phyloP scores from a whole-genome alignment of 2,888 invertebrate species.

The Eumacrocentrus americanus region DNA sequence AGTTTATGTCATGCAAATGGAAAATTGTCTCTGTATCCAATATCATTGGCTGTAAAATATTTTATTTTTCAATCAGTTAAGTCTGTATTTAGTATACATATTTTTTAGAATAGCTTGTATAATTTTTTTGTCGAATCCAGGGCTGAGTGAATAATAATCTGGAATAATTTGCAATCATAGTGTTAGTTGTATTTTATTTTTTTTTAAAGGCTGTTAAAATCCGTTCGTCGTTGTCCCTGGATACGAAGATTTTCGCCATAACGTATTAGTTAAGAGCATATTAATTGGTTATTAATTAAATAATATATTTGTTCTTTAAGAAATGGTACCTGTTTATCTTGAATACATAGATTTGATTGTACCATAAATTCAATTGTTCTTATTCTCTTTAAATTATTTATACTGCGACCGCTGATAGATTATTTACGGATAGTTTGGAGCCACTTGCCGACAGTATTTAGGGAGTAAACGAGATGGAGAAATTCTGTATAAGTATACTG shows the following conservation, averaged over 20 bases:
- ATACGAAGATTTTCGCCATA: slow-evolving; percentile 46
- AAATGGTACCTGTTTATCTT: slow-evolving; percentile 40
- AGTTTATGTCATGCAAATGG: slow-evolving; percentile 23
- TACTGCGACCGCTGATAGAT: too few relatives aligned
- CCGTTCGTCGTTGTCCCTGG: slow-evolving; percentile 12
- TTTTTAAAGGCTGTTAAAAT: too few relatives aligned
- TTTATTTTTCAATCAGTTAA: not conserved
- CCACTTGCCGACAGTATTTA: slow-evolving; percentile 15
- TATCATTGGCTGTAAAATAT: slow-evolving; percentile 16
- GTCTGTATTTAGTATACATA: not conserved
- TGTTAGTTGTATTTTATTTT: not conserved
- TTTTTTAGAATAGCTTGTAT: not conserved
- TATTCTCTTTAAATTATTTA: slow-evolving; percentile 11
- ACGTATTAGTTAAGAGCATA: slow-evolving; percentile 31
- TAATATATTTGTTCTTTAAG: slow-evolving; percentile 33
- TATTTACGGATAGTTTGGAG: not conserved
- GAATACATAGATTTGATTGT: slow-evolving; percentile 12
- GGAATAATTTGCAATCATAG: not conserved
- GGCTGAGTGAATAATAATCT: not conserved
- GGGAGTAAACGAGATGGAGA: too few relatives aligned
- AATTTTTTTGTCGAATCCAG: not conserved
- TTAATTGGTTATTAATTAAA: slow-evolving; percentile 25
- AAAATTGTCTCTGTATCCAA: not conserved
- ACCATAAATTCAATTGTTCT: not conserved
- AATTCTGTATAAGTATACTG: too few relatives aligned